phyloP scores from a whole-genome alignment of 2,797 vertebrate species.

The Lagocephalus sceleratus region DNA sequence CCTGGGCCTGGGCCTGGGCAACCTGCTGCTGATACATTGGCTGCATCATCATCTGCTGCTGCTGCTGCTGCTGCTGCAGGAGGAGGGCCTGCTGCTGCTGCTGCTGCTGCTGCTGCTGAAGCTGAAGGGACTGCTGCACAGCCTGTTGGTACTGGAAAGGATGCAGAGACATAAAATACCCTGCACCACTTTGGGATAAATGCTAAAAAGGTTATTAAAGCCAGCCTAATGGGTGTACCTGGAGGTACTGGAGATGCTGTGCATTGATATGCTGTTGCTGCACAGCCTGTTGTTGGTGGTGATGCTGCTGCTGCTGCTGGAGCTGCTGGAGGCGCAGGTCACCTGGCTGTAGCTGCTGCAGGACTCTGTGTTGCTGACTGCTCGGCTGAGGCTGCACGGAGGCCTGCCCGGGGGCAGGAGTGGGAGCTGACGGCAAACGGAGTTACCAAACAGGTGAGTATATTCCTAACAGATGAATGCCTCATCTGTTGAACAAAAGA shows the following conservation, averaged over 20 bases:
- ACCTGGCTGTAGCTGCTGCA: conserved; percentile 87
- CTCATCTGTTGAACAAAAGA: neutral
- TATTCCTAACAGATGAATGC: too few relatives aligned
- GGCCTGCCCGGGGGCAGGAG: conserved; percentile 49
- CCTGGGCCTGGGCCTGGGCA: conserved; percentile 65
- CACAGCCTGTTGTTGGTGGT: conserved; percentile 79
- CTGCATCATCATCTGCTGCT: conserved; percentile 80
- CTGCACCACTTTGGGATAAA: neutral
- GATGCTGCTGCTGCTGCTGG: conserved; percentile 74
- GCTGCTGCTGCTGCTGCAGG: conserved; percentile 45
- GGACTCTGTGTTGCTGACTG: conserved; percentile 77
- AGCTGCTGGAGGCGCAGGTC: conserved; percentile 89
- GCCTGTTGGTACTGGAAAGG: conserved; percentile 69
- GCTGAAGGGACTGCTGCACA: conserved; percentile 72
- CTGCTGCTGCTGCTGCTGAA: conserved; percentile 62
- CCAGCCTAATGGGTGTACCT: conserved; percentile 67
- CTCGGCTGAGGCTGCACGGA: conserved; percentile 70
- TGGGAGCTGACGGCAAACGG: conserved; percentile 46
- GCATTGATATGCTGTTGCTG: conserved; percentile 74
- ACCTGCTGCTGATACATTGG: conserved; percentile 81
- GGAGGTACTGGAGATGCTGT: conserved; percentile 84
- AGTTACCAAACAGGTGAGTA: too few relatives aligned
- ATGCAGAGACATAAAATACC: neutral
- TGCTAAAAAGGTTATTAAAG: neutral
- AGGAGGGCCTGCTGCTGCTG: conserved; percentile 54